Evolutionary conservation across 2,113 vertebrate genomes (phyloP).

Genomic region (Paradoxurus hermaphroditus): DNA sequence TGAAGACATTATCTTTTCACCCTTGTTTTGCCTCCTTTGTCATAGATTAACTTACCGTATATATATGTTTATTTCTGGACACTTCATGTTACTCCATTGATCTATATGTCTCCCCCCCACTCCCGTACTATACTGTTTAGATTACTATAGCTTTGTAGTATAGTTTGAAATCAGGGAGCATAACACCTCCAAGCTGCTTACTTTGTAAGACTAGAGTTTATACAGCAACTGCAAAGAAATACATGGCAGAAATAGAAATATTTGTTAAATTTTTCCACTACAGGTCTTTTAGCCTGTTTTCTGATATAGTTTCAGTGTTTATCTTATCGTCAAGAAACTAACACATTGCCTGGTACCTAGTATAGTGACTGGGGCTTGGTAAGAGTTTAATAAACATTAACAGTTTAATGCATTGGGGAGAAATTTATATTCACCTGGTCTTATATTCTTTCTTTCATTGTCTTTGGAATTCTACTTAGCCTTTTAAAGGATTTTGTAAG

Average conservation of each 20-base stretch:
- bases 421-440: not conserved
- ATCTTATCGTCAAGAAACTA: not conserved
- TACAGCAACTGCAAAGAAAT: not conserved
- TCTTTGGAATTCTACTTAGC: constrained; percentile 5
- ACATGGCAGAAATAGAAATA: not conserved
- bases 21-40: not conserved
- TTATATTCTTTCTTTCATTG: not conserved
- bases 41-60: not conserved
- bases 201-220: not conserved
- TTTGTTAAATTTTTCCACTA: not conserved
- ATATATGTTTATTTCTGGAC: not conserved
- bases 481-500: constrained; percentile 26
- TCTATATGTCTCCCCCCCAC: too few relatives aligned
- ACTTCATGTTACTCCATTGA: not conserved
- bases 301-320: not conserved
- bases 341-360: not conserved
- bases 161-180: not conserved
- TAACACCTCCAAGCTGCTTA: not conserved
- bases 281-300: not conserved
- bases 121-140: not conserved
- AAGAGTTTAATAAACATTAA: not conserved
- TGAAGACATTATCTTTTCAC: not conserved
- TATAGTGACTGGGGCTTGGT: not conserved
- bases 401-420: not conserved
- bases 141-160: not conserved